Conservation (phyloP, 2,113 vertebrate species). For the Xiphophorus couchianus region DNA sequence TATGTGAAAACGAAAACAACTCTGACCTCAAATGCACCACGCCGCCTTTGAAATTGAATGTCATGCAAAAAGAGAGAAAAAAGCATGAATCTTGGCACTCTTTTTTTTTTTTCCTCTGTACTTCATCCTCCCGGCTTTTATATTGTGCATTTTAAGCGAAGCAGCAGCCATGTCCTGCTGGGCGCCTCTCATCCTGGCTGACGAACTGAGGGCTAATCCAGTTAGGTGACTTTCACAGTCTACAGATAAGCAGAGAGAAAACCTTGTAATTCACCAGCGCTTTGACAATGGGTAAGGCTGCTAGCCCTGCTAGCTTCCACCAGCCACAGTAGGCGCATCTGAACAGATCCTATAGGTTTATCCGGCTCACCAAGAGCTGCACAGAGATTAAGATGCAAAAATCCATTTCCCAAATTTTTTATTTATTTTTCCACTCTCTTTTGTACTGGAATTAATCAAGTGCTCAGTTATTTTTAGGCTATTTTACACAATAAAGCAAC, state of each 20-base stretch:
- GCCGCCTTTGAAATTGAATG: constrained; percentile 28
- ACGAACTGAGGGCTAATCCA: constrained; percentile 74
- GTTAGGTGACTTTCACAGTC: constrained; percentile 83
- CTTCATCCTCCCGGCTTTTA: constrained; percentile 24
- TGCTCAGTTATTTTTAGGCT: too few species aligned
- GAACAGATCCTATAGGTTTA: constrained; percentile 34
- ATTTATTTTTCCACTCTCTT: too few species aligned
- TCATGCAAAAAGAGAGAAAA: constrained; percentile 18
- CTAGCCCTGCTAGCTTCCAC: constrained; percentile 31
- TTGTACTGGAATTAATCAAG: too few species aligned
- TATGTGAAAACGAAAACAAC: background rate
- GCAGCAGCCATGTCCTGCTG: constrained; percentile 60
- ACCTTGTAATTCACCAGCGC: constrained; percentile 71
- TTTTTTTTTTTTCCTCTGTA: constrained; percentile 50
- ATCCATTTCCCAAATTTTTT: background rate
- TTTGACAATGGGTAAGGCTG: constrained; percentile 65
- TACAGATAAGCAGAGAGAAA: constrained; percentile 72
- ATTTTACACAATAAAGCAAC: too few species aligned
- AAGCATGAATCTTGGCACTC: constrained; percentile 28
- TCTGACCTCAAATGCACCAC: constrained; percentile 22
- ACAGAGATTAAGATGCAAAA: constrained; percentile 27
- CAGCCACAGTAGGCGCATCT: constrained; percentile 24
- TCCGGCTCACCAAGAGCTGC: constrained; percentile 2
- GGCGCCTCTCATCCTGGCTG: constrained; percentile 64
- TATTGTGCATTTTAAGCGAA: constrained; percentile 25